Evolutionary conservation across 2,113 vertebrate genomes (phyloP).

Genomic region (Pangasianodon gigas): DNA sequence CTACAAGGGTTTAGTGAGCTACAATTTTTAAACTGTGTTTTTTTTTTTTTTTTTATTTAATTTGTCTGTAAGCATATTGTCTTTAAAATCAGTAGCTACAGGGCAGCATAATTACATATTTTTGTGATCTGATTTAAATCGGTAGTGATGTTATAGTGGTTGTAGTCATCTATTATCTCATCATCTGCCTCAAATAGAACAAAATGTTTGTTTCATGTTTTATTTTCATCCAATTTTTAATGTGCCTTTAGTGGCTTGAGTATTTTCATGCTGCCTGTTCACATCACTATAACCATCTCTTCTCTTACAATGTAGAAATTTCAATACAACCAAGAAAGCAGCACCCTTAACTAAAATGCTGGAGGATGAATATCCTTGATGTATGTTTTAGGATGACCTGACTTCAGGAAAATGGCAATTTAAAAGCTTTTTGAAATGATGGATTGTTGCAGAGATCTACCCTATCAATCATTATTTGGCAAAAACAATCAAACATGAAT

Average conservation of each 20-base stretch:
- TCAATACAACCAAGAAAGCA: neutral
- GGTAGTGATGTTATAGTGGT: neutral
- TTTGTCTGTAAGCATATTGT: neutral
- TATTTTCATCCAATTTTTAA: neutral
- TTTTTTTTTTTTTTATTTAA: neutral
- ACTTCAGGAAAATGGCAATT: neutral
- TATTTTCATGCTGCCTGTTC: neutral
- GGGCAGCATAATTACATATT: neutral
- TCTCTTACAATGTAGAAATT: neutral
- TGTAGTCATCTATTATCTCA: neutral
- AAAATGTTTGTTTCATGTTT: neutral
- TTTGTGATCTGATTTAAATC: neutral
- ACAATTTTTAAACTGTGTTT: neutral
- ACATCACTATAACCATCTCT: neutral
- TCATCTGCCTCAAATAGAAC: neutral
- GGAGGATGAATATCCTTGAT: neutral
- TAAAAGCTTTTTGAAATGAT: neutral
- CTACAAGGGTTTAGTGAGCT: neutral
- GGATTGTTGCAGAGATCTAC: neutral
- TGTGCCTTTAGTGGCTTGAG: neutral
- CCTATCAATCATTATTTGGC: neutral
- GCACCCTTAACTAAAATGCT: neutral
- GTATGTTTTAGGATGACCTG: neutral
- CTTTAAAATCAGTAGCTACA: neutral
- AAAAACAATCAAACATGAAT: neutral